These are phyloP conservation scores for Rhabdophis nuchalis DNA, from an alignment of 2,797 vertebrate species.

Conservation along the genomic window DNA sequence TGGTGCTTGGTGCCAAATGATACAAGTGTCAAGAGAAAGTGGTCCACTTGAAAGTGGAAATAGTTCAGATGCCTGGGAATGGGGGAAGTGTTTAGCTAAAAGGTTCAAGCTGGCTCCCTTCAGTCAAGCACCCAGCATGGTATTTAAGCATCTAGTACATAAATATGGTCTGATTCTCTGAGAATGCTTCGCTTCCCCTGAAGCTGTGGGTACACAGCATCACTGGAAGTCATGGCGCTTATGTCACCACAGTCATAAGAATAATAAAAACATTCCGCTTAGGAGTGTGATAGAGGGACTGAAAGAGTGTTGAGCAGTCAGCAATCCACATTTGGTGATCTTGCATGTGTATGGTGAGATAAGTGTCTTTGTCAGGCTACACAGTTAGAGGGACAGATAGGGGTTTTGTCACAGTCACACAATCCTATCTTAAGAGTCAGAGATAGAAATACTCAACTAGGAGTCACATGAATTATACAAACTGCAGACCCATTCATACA, in stretches of 20 bases:
- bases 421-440: neutral
- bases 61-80: constrained; percentile 41
- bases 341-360: neutral
- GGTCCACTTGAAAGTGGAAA: constrained; percentile 46
- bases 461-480: neutral
- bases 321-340: neutral
- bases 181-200: neutral
- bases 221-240: neutral
- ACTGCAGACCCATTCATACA: neutral
- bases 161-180: constrained; percentile 3
- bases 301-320: neutral
- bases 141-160: neutral
- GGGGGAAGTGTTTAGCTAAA: constrained; percentile 12
- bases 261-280: neutral
- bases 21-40: constrained; percentile 30
- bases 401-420: neutral
- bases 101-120: constrained; percentile 12
- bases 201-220: neutral
- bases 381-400: neutral
- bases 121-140: neutral
- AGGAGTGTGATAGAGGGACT: neutral
- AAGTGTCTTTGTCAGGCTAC: neutral
- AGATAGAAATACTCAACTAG: neutral
- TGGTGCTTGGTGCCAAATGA: constrained; percentile 51
- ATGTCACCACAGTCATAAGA: neutral